A percentile compares a stretch with the other conserved stretches of the same genome.
Conservation (phyloP, 2,113 vertebrate genomes). For the Elanus axillaris region DNA sequence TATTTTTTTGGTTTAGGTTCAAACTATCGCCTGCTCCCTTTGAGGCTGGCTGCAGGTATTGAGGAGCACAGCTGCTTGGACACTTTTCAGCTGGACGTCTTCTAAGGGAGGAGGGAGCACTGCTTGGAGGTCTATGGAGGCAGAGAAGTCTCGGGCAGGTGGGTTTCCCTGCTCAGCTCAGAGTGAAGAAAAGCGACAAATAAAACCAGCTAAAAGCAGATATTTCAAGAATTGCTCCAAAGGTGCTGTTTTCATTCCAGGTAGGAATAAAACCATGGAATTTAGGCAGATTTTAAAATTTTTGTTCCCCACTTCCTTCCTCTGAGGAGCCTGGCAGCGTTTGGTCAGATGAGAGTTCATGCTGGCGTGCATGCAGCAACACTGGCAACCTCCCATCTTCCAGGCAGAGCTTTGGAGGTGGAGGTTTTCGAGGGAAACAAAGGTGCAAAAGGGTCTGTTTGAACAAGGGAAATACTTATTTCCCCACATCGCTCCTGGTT, state of each 20-base stretch:
- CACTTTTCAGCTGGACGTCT: background rate
- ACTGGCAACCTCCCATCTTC: background rate
- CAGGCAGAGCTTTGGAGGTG: background rate
- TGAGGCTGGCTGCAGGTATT: background rate
- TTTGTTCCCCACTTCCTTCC: background rate
- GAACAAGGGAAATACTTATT: background rate
- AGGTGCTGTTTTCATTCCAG: background rate
- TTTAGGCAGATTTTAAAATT: background rate
- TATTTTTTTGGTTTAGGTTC: background rate
- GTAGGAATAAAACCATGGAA: background rate
- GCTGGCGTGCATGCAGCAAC: background rate
- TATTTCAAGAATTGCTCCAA: background rate
- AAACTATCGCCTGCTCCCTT: background rate
- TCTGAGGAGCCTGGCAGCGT: background rate
- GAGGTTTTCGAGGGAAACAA: background rate
- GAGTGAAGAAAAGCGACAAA: background rate
- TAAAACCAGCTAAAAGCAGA: background rate
- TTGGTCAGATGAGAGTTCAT: background rate
- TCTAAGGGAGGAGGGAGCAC: background rate
- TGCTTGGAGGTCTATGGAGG: background rate
- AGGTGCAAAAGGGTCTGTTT: background rate
- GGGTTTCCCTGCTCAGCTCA: background rate
- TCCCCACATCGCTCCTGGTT: background rate
- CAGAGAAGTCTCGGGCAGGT: background rate
- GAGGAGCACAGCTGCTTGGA: background rate